Base-by-base conservation (phyloP, 2,113 vertebrate genomes). In the Corythoichthys haematopterus region DNA sequence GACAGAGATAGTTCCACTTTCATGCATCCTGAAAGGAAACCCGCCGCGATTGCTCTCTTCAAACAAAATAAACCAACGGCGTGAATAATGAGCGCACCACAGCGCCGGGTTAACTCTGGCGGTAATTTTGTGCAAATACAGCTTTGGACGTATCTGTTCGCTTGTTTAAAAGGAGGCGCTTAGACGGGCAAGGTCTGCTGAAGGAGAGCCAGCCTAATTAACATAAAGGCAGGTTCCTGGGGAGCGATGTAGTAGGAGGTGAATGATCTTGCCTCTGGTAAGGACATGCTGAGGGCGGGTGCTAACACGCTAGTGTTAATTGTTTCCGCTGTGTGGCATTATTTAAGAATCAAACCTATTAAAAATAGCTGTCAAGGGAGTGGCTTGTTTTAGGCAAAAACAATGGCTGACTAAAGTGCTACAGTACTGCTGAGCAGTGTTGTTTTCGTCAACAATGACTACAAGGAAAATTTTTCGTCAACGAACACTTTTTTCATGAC, bases 161-260 rank as follows among this genome's bases (percentile, higher is more conserved):
- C 88, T 92, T 92, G 91, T 93, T 96, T 93, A 92, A 89, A 70
- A 62, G 62, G 68, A 91, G 91, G 91, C 90, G 91, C 81, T 20
- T 91, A 90, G 93, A 90, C 90, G 90, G 87, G 89, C 93, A 95
- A 96, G 94, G 94, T 93, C 94, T 90, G 90, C 71, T 90, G 92
- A 95, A 98, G 95, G 94, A 92, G 87, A 94, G 87, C 78, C 82
- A 90, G 90, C 91, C 92, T 89, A 94, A 96, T 98, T 96, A 95
- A 88, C 92, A 94, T 94, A 94, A 93, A 92, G 90, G 84, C 77
- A 77, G 90, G 86, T 93, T 93, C 90, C 88, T 73, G 81, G 91
- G 88, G 85, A 85, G 82, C 75, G 16, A 15, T 69, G 70, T 74
- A 61, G 91, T 87, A 84, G 90, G 90, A 91, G 90, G 88, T 88